Base-by-base conservation (phyloP, 2,797 vertebrate species). In the Carduelis carduelis region DNA sequence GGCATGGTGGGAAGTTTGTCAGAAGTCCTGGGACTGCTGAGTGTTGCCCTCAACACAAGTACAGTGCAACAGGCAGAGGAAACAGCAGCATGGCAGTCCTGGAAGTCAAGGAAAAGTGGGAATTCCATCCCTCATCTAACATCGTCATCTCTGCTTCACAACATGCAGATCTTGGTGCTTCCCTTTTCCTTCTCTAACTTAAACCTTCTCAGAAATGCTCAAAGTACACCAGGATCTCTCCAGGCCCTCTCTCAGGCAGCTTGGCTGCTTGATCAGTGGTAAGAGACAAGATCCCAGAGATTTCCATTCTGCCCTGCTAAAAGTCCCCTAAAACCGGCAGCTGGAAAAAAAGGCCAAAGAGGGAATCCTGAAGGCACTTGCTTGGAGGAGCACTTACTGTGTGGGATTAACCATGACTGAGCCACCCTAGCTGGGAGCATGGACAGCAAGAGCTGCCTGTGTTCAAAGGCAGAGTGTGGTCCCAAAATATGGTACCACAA, bases 361-460 rank as follows among this genome's bases (percentile, higher is more conserved):
- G 35, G 27, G n/a, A 52, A 39, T 52, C 61, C 52, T 35, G 63
- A 97, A 97, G 96, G 96, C 95, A 96, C 96, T 80, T 92, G 79
- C 43, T 9, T 57, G 52, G 70, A 86, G 72, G 34, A 96, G 21
- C 53, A 49, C 24, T 32, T 77, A 35, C 32, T 2, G 0, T 3
- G 32, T 8, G 11, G 1, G 11, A n/a, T 28, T 4, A 81, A 32
- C 55, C 66, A 64, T 7, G 39, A 63, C 76, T 16, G 64, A 66
- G 65, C 28, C 65, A 64, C 44, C 17, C 34, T 11, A 69, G 37
- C 64, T 55, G 66, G 34, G 41, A 11, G 30, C 49, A 35, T 0
- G 2, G 68, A 12, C 11, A 90, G 60, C 80, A 32, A 30, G 64
- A 53, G 60, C 39, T 3, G 56, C 12, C 32, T 7, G 3, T 12